These are phyloP conservation scores for Drosophila dives DNA, from an alignment of 2,888 invertebrate species.

Conservation along the genomic window DNA sequence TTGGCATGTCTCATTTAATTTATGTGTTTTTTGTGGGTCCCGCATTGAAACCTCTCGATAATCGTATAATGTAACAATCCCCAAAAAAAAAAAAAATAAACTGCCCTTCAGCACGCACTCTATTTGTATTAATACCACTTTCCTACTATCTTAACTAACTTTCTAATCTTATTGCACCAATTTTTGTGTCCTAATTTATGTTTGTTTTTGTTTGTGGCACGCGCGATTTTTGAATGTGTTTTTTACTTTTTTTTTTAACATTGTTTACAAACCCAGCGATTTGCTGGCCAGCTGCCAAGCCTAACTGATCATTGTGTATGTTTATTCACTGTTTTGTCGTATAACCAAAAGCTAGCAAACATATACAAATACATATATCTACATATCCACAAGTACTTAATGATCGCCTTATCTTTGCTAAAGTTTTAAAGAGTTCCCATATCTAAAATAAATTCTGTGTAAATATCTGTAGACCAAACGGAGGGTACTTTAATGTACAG, in stretches of 20 bases:
- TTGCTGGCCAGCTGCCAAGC: slow-evolving; percentile 33
- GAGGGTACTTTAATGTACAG: neutral
- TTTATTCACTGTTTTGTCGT: slow-evolving; percentile 50
- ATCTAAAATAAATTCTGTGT: neutral
- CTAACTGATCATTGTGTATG: slow-evolving; percentile 29
- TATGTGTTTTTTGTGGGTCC: slow-evolving; percentile 1
- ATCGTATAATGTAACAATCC: slow-evolving; percentile 1
- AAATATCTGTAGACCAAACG: neutral
- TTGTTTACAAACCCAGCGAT: slow-evolving; percentile 34
- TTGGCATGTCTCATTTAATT: slow-evolving; percentile 29
- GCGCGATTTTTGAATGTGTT: slow-evolving; percentile 45
- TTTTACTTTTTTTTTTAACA: slow-evolving; percentile 15
- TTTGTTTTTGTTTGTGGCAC: slow-evolving; percentile 50
- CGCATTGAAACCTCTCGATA: slow-evolving; percentile 8
- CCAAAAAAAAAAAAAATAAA: slow-evolving; percentile 13
- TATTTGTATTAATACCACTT: neutral
- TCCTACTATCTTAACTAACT: slow-evolving; percentile 20
- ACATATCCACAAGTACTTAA: slow-evolving; percentile 7
- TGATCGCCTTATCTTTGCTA: neutral
- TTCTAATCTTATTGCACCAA: slow-evolving; percentile 27
- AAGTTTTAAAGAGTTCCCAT: neutral
- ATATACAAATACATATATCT: slow-evolving; percentile 16
- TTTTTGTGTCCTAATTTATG: slow-evolving; percentile 23
- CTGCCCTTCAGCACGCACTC: slow-evolving; percentile 12
- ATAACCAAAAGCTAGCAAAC: slow-evolving; percentile 28